phyloP scores from a whole-genome alignment of 2,113 vertebrate genomes.

The Pteruthius melanotis region DNA sequence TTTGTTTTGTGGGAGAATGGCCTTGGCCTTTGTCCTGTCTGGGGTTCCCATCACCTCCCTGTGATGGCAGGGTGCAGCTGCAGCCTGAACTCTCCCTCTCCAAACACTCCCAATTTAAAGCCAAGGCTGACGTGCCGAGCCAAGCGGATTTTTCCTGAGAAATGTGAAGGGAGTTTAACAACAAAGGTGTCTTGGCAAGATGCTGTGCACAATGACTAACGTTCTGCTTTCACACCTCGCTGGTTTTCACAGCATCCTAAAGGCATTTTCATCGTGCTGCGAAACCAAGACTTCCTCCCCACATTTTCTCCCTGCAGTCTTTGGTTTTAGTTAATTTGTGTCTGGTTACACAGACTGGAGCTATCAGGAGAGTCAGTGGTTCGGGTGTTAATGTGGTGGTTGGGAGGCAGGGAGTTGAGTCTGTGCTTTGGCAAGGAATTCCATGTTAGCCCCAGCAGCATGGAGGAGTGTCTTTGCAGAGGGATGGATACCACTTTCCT shows the following conservation, averaged over 20 bases:
- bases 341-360: background rate
- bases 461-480: background rate
- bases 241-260: background rate
- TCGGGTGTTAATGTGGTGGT: background rate
- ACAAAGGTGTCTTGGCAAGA: background rate
- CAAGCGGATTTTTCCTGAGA: background rate
- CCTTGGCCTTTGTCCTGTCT: background rate
- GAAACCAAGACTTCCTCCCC: background rate
- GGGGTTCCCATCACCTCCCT: background rate
- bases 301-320: background rate
- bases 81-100: background rate
- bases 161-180: background rate
- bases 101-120: background rate
- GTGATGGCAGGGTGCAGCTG: background rate
- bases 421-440: background rate
- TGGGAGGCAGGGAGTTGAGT: background rate
- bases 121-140: background rate
- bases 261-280: background rate
- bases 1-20: background rate
- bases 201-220: slow-evolving; percentile 4
- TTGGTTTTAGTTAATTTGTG: background rate
- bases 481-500: background rate
- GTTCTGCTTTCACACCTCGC: background rate
- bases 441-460: background rate
- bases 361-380: background rate